A percentile compares a stretch with the other conserved stretches of the same genome.
These are phyloP conservation scores for Leptura quadrifasciata DNA, from an alignment of 2,888 invertebrate genomes.

Conservation along the genomic window DNA sequence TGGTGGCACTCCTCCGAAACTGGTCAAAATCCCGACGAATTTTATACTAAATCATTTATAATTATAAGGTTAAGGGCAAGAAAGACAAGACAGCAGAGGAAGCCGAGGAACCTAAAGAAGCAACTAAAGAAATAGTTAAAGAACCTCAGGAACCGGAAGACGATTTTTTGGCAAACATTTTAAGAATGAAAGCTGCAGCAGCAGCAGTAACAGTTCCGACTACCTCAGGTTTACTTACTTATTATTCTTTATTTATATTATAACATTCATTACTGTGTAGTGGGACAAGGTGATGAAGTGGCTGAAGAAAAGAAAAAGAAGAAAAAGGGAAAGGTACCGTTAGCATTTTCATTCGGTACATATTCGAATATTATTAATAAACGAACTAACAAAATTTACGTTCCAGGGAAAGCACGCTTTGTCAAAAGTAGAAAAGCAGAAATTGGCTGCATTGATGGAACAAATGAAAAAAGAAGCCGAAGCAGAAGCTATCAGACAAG, in stretches of 20 bases:
- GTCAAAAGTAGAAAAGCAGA: conserved; percentile 45
- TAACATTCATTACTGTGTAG: conserved; percentile 4
- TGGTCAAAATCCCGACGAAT: too few species aligned
- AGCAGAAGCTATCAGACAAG: conserved; percentile 55
- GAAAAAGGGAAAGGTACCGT: conserved; percentile 29
- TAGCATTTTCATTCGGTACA: background rate
- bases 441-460: conserved; percentile 51
- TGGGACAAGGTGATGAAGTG: conserved; percentile 1
- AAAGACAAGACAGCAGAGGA: conserved; percentile 65
- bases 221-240: conserved; percentile 5
- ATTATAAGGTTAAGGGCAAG: conserved; percentile 51
- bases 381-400: background rate
- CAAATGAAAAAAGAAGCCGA: conserved; percentile 59
- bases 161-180: conserved; percentile 29
- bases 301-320: conserved; percentile 15
- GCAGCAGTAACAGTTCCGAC: conserved; percentile 2
- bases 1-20: background rate
- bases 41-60: background rate
- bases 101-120: conserved; percentile 46
- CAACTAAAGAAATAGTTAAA: too few species aligned
- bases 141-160: conserved; percentile 16
- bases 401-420: conserved; percentile 34
- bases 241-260: background rate
- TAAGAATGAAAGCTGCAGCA: conserved; percentile 30
- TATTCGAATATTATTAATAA: background rate